Evolutionary conservation across 2,113 vertebrate species (phyloP).

Genomic region (Damaliscus lunatus): DNA sequence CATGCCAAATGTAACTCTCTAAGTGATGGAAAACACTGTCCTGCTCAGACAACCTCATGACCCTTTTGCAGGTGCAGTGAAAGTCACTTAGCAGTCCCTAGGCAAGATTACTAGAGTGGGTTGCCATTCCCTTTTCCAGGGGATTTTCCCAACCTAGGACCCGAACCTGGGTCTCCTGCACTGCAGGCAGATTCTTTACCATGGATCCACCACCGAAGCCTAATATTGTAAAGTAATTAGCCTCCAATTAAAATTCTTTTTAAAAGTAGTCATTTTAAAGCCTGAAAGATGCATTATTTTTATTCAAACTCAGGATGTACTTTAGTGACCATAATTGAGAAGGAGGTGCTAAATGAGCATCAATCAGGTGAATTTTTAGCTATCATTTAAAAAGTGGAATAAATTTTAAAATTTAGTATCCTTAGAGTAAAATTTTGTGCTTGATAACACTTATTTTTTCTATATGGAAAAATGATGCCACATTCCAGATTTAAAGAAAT

Average conservation of each 20-base stretch:
- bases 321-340: conserved; percentile 70
- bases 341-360: conserved; percentile 68
- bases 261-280: conserved; percentile 61
- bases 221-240: not conserved
- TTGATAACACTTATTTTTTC: conserved; percentile 60
- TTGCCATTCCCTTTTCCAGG: not conserved
- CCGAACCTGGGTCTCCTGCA: not conserved
- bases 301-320: conserved; percentile 68
- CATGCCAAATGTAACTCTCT: conserved; percentile 77
- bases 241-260: not conserved
- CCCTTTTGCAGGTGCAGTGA: conserved; percentile 43
- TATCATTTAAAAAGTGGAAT: conserved; percentile 51
- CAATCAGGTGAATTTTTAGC: conserved; percentile 52
- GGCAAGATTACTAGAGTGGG: not conserved
- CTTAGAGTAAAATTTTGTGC: conserved; percentile 59
- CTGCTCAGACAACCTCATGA: conserved; percentile 68
- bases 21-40: conserved; percentile 64
- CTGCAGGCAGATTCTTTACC: not conserved
- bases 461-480: conserved; percentile 65
- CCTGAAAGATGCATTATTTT: conserved; percentile 65
- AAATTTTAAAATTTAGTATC: conserved; percentile 52
- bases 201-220: fast-evolving
- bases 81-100: not conserved
- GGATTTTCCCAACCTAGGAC: not conserved
- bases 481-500: conserved; percentile 70